Base-by-base conservation (phyloP, 2,113 vertebrate species). In the Ptychochromis oligacanthus region DNA sequence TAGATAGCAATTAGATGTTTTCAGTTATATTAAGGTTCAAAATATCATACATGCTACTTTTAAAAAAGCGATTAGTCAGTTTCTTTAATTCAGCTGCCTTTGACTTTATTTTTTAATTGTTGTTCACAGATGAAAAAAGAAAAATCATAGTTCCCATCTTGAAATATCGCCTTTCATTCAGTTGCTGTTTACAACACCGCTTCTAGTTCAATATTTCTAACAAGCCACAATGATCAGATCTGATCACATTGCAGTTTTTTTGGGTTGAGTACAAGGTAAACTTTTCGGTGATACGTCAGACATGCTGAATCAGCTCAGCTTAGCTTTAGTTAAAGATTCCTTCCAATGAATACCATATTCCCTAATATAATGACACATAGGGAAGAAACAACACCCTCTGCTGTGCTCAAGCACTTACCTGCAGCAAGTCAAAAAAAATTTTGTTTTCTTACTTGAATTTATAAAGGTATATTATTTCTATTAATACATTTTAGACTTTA, bases 311-410 rank as follows among this genome's bases (percentile, higher is more conserved):
- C 43, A 17, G 62, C 62, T 65, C n/a, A 65, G 5, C 2, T 43
- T 65, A 43, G 38, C 38, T 4, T 26, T 46, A 67, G n/a, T 0
- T 67, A 11, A 67, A 67, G 20, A 46, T 26, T 46, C 6, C 64
- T 26, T 67, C 26, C 5, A 67, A 22, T 46, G 6, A 0, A 49
- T 49, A 1, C 46, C 5, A 15, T 49, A 7, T 49, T 49, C 22
- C 7, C 38, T 46, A 67, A 46, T 46, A 46, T 40, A 9, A 40
- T 46, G 26, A 67, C 22, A 22, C 40, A 13, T 10, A 46, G 64
- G 64, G 64, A 67, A 46, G 22, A 67, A 67, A 46, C 40, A 67
- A 67, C 64, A 46, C 40, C 64, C 64, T 67, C 40, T 67, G 40
- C 64, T 46, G 64, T 67, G 40, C 64, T 0, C 15, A 46, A 18